A percentile compares a stretch with the other conserved stretches of the same genome.
Evolutionary conservation across 2,113 vertebrate genomes (phyloP).

Genomic region (Odontophorus gujanensis): DNA sequence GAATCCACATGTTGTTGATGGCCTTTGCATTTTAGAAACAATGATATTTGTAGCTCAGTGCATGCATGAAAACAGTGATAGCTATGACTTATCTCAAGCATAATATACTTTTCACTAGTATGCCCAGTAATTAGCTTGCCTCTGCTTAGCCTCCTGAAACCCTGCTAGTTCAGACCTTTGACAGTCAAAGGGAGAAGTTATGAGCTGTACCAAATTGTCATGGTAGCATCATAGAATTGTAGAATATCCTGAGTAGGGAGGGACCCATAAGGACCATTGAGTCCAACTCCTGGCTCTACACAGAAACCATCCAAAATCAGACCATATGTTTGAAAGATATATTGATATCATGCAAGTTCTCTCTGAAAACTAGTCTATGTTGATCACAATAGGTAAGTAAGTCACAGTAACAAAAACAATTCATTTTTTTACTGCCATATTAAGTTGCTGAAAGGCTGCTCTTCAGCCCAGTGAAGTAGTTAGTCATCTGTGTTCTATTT

Average conservation of each 20-base stretch:
- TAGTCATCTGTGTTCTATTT: neutral
- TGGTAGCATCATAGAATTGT: neutral
- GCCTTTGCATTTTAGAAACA: neutral
- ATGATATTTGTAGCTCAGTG: neutral
- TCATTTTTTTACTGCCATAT: neutral
- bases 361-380: neutral
- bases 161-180: neutral
- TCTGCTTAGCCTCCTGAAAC: neutral
- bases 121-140: neutral
- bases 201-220: neutral
- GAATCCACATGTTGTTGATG: neutral
- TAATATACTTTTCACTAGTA: neutral
- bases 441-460: neutral
- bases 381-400: neutral
- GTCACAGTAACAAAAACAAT: neutral
- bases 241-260: too few species aligned
- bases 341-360: neutral
- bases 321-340: too few species aligned
- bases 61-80: neutral
- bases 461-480: neutral
- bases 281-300: too few species aligned
- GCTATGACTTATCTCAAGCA: accelerated
- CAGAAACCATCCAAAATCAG: too few species aligned
- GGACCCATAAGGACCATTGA: too few species aligned
- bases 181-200: neutral